Evolutionary conservation across 2,797 vertebrate genomes (phyloP).

Genomic region (Onychomys torridus): DNA sequence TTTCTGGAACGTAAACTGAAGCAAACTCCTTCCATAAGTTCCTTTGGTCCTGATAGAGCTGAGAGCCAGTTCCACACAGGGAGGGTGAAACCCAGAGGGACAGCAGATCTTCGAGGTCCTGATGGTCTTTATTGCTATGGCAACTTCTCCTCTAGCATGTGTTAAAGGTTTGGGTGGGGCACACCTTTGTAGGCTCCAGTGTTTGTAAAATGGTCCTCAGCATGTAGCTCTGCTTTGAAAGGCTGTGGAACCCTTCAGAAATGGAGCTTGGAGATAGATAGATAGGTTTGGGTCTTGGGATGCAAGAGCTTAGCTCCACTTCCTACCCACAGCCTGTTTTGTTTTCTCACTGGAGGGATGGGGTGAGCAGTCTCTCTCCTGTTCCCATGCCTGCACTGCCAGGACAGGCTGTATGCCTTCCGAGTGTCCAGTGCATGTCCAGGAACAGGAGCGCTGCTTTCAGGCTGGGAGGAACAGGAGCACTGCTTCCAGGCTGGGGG

Average conservation of each 20-base stretch:
- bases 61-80: neutral
- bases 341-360: neutral
- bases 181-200: rapidly evolving
- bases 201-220: neutral
- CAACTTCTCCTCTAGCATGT: neutral
- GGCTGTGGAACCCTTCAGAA: neutral
- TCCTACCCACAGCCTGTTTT: neutral
- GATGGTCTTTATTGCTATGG: neutral
- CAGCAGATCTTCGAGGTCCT: neutral
- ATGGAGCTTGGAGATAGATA: neutral
- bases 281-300: neutral
- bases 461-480: neutral
- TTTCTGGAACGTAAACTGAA: neutral
- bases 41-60: neutral
- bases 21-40: rapidly evolving
- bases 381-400: no score
- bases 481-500: no score
- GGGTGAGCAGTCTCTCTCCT: neutral
- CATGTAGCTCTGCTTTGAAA: neutral
- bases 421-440: no score
- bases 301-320: neutral
- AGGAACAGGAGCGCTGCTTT: neutral
- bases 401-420: neutral
- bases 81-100: neutral
- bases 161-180: neutral